These are phyloP conservation scores for Campoletis raptor DNA, from an alignment of 2,888 invertebrate genomes.

Conservation along the genomic window DNA sequence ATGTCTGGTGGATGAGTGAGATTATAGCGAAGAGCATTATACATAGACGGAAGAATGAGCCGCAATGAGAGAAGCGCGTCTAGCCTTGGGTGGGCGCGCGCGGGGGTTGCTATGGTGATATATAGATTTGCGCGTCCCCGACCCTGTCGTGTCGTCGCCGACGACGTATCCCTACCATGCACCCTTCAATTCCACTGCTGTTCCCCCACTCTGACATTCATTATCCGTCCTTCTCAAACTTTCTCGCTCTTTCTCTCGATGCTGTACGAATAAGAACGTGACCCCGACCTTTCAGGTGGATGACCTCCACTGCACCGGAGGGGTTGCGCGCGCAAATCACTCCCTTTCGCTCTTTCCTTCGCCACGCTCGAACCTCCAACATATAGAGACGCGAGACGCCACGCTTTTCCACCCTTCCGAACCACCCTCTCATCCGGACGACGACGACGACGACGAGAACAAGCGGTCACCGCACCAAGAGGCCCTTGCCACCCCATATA, in stretches of 20 bases:
- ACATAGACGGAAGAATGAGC: constrained; percentile 62
- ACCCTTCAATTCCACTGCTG: background rate
- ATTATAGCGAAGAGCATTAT: constrained; percentile 41
- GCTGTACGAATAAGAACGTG: constrained; percentile 80
- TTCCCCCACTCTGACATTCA: constrained; percentile 46
- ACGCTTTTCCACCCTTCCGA: constrained; percentile 57
- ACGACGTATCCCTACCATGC: constrained; percentile 45
- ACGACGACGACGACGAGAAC: constrained; percentile 36
- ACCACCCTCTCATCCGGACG: constrained; percentile 26
- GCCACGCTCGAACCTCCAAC: constrained; percentile 56
- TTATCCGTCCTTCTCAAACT: background rate
- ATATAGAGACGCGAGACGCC: constrained; percentile 71
- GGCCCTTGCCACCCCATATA: constrained; percentile 31
- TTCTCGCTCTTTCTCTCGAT: constrained; percentile 32
- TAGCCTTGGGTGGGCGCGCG: constrained; percentile 82
- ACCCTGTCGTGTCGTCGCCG: constrained; percentile 72
- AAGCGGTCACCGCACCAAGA: constrained; percentile 53
- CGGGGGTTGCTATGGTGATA: constrained; percentile 83
- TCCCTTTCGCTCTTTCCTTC: constrained; percentile 57
- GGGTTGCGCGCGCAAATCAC: constrained; percentile 79
- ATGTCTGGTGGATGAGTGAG: constrained; percentile 48
- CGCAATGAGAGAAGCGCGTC: constrained; percentile 76
- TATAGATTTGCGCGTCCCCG: constrained; percentile 67
- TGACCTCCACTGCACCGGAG: constrained; percentile 84
- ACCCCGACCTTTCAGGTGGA: constrained; percentile 85